Base-by-base conservation (phyloP, 1,140 invertebrate species). In the Bombus impatiens region DNA sequence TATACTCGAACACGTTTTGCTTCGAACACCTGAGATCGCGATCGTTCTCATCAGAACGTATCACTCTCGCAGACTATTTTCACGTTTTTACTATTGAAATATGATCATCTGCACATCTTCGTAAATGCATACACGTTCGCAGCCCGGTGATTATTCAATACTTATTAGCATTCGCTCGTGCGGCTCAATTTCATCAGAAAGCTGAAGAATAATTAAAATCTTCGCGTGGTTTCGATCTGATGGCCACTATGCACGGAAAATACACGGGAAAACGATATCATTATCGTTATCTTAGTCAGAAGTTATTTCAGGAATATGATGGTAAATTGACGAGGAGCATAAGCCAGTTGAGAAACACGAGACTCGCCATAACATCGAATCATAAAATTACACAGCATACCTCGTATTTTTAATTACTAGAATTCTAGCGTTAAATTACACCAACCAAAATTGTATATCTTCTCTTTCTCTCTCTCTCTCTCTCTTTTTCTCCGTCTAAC, bases 321-420 rank as follows among this genome's bases (percentile, higher is more conserved):
- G 65, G 15, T 57, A 57, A 53, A 80, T 80, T 70, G 67, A 47
- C 28, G 65, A 10, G 44, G 35, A 70, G 10, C 40, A 25, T 8
- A 53, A 53, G 47, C 47, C 47, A 53, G n/a, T 12, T 32, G 67
- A 44, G n/a, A 53, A 47, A 25, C 25, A 67, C 18, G 5, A 6
- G 44, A 25, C 9, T 40, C 47, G 47, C 47, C 22, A 22, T 6
- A 37, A 13, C 32, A 22, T 6, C 32, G 35, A 47, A 40, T 71
- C 35, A 40, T 71, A 81, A 71, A 81, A 71, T 81, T 81, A 81
- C 67, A 59, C 68, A 6, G 1, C 35, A 53, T 53, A 22, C 18
- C 5, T n/a, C 12, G 65, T 35, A 71, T 81, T 81, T 81, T 81
- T 71, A 81, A 81, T 71, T 59, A 72, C 47, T 32, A 15, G 37